Conservation (phyloP, 2,888 invertebrate species). For the Ischnus inquisitorius region DNA sequence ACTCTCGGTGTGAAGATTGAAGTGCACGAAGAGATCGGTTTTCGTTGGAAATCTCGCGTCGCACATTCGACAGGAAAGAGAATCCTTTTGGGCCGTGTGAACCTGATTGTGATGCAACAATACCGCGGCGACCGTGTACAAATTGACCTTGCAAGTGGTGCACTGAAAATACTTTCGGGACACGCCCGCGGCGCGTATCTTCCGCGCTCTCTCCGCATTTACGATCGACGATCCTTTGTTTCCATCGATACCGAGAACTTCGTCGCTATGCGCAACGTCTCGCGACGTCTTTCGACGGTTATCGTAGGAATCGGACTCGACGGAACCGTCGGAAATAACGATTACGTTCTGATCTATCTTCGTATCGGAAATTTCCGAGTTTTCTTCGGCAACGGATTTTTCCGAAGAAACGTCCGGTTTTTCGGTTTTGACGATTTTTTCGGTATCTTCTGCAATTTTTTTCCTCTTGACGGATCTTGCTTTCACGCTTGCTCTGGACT, state of each 20-base stretch:
- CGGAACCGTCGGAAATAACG: conserved; percentile 63
- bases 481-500: too few species aligned
- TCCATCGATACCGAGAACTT: neutral
- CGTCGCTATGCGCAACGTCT: neutral
- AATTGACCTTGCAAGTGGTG: conserved; percentile 55
- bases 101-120: conserved; percentile 59
- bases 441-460: too few species aligned
- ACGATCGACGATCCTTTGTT: neutral
- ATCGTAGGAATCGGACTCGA: conserved; percentile 13
- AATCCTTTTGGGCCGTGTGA: conserved; percentile 39
- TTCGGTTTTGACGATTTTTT: neutral
- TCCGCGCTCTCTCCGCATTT: neutral
- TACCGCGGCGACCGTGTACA: conserved; percentile 56
- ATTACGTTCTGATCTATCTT: conserved; percentile 35
- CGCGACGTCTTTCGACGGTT: neutral
- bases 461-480: too few species aligned
- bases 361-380: too few species aligned
- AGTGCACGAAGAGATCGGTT: conserved; percentile 47
- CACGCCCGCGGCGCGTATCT: neutral
- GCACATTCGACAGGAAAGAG: conserved; percentile 56
- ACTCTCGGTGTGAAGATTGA: conserved; percentile 54
- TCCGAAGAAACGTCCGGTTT: neutral
- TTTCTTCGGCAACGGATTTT: too few species aligned
- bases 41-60: conserved; percentile 41
- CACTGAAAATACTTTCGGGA: conserved; percentile 59